Evolutionary conservation across 2,113 vertebrate genomes (phyloP).

Genomic region (Cricetomys ansorgei): DNA sequence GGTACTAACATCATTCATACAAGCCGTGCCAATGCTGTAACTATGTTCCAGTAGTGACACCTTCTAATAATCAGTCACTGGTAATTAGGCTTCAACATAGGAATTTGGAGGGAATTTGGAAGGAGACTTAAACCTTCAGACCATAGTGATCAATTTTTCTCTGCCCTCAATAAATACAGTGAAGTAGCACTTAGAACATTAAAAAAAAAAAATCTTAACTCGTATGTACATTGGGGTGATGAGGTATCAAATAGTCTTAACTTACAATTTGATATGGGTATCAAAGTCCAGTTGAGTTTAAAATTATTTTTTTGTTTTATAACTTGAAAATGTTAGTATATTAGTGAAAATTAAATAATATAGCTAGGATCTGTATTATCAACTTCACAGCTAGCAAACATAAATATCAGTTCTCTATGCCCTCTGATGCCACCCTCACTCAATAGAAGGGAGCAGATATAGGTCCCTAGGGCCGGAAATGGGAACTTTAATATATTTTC

Average conservation of each 20-base stretch:
- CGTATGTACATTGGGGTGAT: not conserved
- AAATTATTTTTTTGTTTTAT: constrained; percentile 1
- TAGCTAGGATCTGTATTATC: not conserved
- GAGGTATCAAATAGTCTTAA: not conserved
- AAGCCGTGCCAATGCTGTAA: not conserved
- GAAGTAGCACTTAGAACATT: not conserved
- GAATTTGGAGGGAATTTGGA: not conserved
- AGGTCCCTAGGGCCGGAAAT: constrained; percentile 2
- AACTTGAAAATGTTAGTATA: constrained; percentile 9
- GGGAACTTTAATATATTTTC: not conserved
- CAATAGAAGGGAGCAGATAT: not conserved
- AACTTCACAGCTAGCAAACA: not conserved
- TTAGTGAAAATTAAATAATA: constrained; percentile 48
- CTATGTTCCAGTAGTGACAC: not conserved
- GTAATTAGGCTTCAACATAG: not conserved
- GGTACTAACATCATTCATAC: not conserved
- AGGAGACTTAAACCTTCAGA: not conserved
- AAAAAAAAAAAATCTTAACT: constrained; percentile 18
- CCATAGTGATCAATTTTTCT: not conserved
- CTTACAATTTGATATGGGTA: constrained; percentile 16
- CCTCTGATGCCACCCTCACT: not conserved
- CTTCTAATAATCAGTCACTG: not conserved
- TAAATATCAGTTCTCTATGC: not conserved
- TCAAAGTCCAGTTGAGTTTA: not conserved
- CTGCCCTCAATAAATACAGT: not conserved